A percentile compares a stretch with the other conserved stretches of the same genome.
Evolutionary conservation across 2,797 vertebrate species (phyloP).

Genomic region (Amphiprion clarkii): DNA sequence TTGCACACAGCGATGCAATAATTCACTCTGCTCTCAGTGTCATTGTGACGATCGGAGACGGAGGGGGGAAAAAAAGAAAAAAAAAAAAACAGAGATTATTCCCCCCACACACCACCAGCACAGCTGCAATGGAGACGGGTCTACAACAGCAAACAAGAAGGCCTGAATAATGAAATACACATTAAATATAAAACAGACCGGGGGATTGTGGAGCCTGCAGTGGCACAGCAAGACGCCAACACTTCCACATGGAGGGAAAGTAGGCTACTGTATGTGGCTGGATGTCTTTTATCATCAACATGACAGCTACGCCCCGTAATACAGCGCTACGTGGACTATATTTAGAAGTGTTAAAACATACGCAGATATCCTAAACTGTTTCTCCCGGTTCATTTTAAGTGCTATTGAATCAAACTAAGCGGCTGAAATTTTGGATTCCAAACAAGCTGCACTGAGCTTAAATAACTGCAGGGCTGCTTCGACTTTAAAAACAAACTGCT

Average conservation of each 20-base stretch:
- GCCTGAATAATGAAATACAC: conserved; percentile 76
- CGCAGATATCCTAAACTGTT: conserved; percentile 13
- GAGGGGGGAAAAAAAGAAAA: no score
- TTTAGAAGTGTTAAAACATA: conserved; percentile 32
- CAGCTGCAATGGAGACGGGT: conserved; percentile 52
- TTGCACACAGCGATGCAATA: conserved; percentile 65
- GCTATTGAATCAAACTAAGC: neutral
- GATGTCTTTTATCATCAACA: conserved; percentile 56
- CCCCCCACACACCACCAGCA: conserved; percentile 29
- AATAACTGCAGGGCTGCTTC: no score
- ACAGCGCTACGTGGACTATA: conserved; percentile 26
- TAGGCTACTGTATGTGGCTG: conserved; percentile 59
- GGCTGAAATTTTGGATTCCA: no score
- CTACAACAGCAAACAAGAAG: conserved; percentile 68
- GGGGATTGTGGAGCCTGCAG: conserved; percentile 53
- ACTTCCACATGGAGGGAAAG: conserved; percentile 59
- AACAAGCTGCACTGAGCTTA: no score
- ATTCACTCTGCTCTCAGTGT: conserved; percentile 65
- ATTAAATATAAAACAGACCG: conserved; percentile 76
- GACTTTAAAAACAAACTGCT: no score
- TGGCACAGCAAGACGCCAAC: conserved; percentile 52
- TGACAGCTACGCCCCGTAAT: conserved; percentile 54
- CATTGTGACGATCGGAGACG: conserved; percentile 39
- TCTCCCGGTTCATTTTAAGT: neutral
- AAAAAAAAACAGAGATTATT: conserved; percentile 18